Evolutionary conservation across 2,888 invertebrate genomes (phyloP).

Genomic region (Oscheius onirici): DNA sequence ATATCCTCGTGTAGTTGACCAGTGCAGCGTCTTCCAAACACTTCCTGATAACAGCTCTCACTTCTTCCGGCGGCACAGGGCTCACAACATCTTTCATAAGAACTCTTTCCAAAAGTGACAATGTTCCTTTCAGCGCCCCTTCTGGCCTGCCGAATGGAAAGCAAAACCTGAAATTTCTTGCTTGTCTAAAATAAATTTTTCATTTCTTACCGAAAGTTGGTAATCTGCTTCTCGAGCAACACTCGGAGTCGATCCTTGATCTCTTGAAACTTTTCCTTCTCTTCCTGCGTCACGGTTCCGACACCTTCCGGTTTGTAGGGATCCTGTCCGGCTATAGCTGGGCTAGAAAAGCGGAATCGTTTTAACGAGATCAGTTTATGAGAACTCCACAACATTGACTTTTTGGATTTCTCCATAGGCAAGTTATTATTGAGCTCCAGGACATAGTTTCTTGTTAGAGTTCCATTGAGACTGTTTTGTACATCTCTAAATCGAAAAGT

Average conservation of each 20-base stretch:
- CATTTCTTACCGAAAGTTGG: constrained; percentile 86
- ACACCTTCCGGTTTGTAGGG: constrained; percentile 81
- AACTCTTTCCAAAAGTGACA: constrained; percentile 92
- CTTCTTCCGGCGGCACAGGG: constrained; percentile 93
- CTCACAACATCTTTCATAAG: constrained; percentile 99
- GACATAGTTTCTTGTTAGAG: no score
- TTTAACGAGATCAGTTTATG: no score
- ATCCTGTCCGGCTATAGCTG: constrained; percentile 9
- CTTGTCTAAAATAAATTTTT: background rate
- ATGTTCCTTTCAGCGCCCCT: constrained; percentile 93
- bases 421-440: no score
- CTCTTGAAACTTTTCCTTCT: constrained; percentile 89
- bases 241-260: constrained; percentile 93
- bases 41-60: constrained; percentile 92
- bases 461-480: no score
- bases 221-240: constrained; percentile 95
- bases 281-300: constrained; percentile 96
- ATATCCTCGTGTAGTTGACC: constrained; percentile 93
- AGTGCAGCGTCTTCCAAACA: constrained; percentile 96
- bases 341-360: background rate
- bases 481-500: no score
- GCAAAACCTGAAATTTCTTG: constrained; percentile 77
- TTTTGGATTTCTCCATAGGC: no score
- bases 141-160: constrained; percentile 99
- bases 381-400: no score